phyloP scores from a whole-genome alignment of 2,888 invertebrate species.

The Andrena haemorrhoa region DNA sequence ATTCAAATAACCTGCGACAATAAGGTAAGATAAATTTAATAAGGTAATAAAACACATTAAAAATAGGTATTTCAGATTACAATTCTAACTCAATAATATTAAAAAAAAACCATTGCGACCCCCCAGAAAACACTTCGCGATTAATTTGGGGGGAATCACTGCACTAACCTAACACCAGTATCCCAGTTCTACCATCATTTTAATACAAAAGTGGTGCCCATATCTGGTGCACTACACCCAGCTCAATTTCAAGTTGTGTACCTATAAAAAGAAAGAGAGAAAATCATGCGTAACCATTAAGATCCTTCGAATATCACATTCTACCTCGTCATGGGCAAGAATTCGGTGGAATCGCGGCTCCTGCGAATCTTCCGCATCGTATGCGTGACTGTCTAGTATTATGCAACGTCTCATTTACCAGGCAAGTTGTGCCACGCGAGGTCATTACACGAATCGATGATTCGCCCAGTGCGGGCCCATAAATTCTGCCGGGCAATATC shows the following conservation, averaged over 20 bases:
- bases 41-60: no score
- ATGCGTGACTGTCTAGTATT: slow-evolving; percentile 33
- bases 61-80: no score
- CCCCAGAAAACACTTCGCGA: no score
- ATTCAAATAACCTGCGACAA: no score
- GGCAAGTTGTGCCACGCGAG: slow-evolving; percentile 51
- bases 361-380: slow-evolving; percentile 4
- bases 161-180: no score
- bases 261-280: no score
- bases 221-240: neutral
- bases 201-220: no score
- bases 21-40: no score
- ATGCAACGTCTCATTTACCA: slow-evolving; percentile 47
- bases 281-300: neutral
- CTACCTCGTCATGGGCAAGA: neutral
- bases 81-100: no score
- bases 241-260: neutral
- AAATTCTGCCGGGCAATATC: slow-evolving; percentile 69
- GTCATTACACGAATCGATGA: slow-evolving; percentile 78
- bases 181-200: no score
- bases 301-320: neutral
- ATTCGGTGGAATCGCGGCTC: neutral
- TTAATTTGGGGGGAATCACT: no score
- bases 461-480: slow-evolving; percentile 71
- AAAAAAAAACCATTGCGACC: no score